phyloP scores from a whole-genome alignment of 2,113 vertebrate species.

The Eclectus roratus region DNA sequence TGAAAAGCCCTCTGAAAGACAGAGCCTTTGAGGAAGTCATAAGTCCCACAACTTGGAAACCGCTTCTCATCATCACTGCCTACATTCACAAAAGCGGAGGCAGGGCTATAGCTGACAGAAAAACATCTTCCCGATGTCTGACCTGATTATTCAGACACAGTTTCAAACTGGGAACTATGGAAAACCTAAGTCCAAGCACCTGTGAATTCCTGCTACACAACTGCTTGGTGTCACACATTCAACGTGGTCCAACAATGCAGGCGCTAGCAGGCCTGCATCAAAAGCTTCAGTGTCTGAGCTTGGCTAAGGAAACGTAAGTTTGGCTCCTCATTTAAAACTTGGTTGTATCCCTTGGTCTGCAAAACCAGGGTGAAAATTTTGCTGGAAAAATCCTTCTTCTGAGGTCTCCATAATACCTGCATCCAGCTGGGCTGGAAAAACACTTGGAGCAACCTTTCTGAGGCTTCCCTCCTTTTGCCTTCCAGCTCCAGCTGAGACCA shows the following conservation, averaged over 20 bases:
- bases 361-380: slow-evolving; percentile 24
- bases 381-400: slow-evolving; percentile 44
- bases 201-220: not conserved
- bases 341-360: not conserved
- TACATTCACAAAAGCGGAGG: not conserved
- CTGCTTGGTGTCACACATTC: not conserved
- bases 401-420: slow-evolving; percentile 43
- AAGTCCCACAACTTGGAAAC: not conserved
- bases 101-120: not conserved
- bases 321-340: slow-evolving; percentile 14
- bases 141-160: not conserved
- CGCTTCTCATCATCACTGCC: not conserved
- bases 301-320: not conserved
- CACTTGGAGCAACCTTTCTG: not conserved
- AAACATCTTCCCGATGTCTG: not conserved
- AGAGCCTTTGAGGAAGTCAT: not conserved
- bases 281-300: slow-evolving; percentile 28
- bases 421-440: slow-evolving; percentile 49
- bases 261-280: not conserved
- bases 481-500: slow-evolving; percentile 31
- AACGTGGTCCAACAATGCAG: not conserved
- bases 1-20: not conserved
- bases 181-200: not conserved
- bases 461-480: slow-evolving; percentile 11
- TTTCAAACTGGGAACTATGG: not conserved